phyloP scores from a whole-genome alignment of 2,113 vertebrate genomes.

The Scartelaos histophorus region DNA sequence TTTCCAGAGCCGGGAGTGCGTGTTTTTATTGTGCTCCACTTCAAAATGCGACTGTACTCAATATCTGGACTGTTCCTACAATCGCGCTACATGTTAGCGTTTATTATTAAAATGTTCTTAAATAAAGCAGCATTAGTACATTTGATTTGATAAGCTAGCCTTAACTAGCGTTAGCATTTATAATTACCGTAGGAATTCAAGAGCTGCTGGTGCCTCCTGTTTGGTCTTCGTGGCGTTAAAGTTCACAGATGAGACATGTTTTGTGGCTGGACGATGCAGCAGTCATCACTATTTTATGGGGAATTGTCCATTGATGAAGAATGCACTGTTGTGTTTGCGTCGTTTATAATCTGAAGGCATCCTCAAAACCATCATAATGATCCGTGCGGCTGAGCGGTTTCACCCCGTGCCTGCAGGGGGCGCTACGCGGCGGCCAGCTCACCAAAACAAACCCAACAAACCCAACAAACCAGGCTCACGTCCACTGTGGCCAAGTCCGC shows the following conservation, averaged over 20 bases:
- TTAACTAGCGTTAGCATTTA: constrained; percentile 9
- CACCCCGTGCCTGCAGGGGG: constrained; percentile 29
- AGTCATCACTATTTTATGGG: neutral
- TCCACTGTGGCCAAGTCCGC: too few relatives aligned
- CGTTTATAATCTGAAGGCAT: constrained; percentile 8
- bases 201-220: neutral
- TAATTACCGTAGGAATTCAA: constrained; percentile 5
- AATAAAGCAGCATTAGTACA: neutral
- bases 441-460: neutral
- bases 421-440: neutral
- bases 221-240: neutral
- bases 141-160: neutral
- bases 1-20: neutral
- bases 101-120: neutral
- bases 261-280: neutral
- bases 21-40: neutral
- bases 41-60: neutral
- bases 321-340: neutral
- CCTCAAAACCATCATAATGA: constrained; percentile 11
- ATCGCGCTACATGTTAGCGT: neutral
- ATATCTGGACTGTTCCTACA: neutral
- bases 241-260: neutral
- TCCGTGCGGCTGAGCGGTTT: neutral
- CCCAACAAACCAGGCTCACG: too few relatives aligned
- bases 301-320: neutral